A percentile compares a stretch with the other conserved stretches of the same genome.
Evolutionary conservation across 2,113 vertebrate species (phyloP).

Genomic region (Tenebrosternarchus preto): DNA sequence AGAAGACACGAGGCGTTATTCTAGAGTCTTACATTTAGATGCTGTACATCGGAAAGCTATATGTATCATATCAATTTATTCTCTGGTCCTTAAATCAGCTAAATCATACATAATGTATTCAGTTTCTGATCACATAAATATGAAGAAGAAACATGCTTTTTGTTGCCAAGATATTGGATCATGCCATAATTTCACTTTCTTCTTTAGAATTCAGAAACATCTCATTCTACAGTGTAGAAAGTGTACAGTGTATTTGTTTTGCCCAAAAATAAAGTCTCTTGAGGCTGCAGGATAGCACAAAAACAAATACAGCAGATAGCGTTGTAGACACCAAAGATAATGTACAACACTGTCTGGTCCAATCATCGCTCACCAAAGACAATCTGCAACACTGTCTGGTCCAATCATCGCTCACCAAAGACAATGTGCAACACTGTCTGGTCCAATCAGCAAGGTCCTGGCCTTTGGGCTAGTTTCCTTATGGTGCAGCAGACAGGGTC

Average conservation of each 20-base stretch:
- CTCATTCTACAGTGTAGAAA: too few species aligned
- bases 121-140: background rate
- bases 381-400: too few species aligned
- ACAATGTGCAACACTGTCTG: background rate
- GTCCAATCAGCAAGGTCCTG: background rate
- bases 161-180: background rate
- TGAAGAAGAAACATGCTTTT: background rate
- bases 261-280: too few species aligned
- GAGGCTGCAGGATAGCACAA: background rate
- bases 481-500: background rate
- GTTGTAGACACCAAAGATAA: background rate
- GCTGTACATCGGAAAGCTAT: background rate
- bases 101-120: too few species aligned
- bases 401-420: background rate
- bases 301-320: background rate
- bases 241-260: too few species aligned
- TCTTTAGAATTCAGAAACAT: background rate
- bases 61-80: background rate
- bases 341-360: background rate
- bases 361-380: too few species aligned
- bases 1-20: background rate
- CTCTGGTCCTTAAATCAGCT: background rate
- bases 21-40: background rate
- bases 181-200: background rate
- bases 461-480: background rate